These are phyloP conservation scores for Yponomeuta evonymella DNA, from an alignment of 2,888 invertebrate genomes.

Conservation along the genomic window DNA sequence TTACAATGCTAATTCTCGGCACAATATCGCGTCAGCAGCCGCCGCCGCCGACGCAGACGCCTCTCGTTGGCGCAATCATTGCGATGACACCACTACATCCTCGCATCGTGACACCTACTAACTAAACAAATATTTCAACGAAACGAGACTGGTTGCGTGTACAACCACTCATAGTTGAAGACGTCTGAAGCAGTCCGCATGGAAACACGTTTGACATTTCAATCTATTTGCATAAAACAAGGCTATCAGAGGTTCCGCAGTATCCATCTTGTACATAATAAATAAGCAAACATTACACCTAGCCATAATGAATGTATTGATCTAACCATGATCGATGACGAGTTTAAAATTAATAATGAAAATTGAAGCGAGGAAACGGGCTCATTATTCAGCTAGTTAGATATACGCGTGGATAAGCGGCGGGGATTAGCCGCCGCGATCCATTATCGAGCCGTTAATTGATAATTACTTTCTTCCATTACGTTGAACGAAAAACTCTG, in stretches of 20 bases:
- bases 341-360: conserved; percentile 52
- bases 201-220: neutral
- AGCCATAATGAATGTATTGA: neutral
- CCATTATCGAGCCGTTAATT: conserved; percentile 73
- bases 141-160: neutral
- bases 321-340: conserved; percentile 45
- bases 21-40: conserved; percentile 49
- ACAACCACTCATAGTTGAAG: neutral
- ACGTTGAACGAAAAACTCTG: conserved; percentile 68
- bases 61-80: conserved; percentile 31
- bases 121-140: conserved; percentile 18
- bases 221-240: neutral
- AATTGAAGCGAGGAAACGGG: conserved; percentile 46
- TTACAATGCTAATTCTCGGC: conserved; percentile 73
- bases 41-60: conserved; percentile 38
- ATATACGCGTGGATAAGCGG: conserved; percentile 60
- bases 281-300: conserved; percentile 18
- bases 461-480: conserved; percentile 76
- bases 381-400: conserved; percentile 37
- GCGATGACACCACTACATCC: conserved; percentile 17
- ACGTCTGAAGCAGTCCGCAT: neutral
- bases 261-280: neutral
- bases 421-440: conserved; percentile 66
- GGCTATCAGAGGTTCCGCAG: neutral
- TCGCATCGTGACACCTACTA: conserved; percentile 17